Evolutionary conservation across 2,888 invertebrate genomes (phyloP).

Genomic region (Calameuta idolon): DNA sequence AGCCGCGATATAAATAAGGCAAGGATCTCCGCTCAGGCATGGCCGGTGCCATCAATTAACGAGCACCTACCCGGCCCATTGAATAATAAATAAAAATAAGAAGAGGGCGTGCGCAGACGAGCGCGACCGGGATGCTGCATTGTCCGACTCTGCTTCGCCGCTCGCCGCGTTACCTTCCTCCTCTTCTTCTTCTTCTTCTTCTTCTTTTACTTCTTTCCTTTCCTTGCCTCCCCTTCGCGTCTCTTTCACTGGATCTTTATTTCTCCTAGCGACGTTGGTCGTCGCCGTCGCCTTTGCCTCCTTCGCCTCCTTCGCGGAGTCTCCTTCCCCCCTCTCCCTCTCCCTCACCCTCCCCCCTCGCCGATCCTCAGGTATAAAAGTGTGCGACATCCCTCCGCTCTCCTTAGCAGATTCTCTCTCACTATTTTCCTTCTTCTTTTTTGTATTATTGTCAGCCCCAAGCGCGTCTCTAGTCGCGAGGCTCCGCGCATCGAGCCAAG

Average conservation of each 20-base stretch:
- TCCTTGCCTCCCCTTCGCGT: neutral
- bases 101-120: slow-evolving; percentile 31
- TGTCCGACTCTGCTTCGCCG: slow-evolving; percentile 38
- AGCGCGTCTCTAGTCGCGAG: slow-evolving; percentile 27
- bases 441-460: slow-evolving; percentile 48
- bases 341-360: slow-evolving; percentile 13
- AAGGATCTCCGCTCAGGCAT: slow-evolving; percentile 39
- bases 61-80: slow-evolving; percentile 61
- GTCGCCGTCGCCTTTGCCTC: slow-evolving; percentile 8
- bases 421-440: slow-evolving; percentile 11
- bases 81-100: slow-evolving; percentile 63
- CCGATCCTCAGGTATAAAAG: slow-evolving; percentile 4
- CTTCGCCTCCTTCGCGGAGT: slow-evolving; percentile 18
- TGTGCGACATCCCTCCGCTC: slow-evolving; percentile 18
- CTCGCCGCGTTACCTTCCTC: slow-evolving; percentile 30
- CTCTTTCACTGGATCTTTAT: slow-evolving; percentile 31
- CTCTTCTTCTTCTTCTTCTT: slow-evolving; percentile 29
- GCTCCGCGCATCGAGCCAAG: slow-evolving; percentile 12
- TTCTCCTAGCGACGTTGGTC: slow-evolving; percentile 26
- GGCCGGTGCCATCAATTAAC: slow-evolving; percentile 64
- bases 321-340: neutral
- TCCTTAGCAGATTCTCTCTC: slow-evolving; percentile 11
- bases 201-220: slow-evolving; percentile 18
- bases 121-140: slow-evolving; percentile 46
- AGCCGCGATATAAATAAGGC: slow-evolving; percentile 61